Conservation (phyloP, 2,888 invertebrate species). For the Trichopria drosophilae region DNA sequence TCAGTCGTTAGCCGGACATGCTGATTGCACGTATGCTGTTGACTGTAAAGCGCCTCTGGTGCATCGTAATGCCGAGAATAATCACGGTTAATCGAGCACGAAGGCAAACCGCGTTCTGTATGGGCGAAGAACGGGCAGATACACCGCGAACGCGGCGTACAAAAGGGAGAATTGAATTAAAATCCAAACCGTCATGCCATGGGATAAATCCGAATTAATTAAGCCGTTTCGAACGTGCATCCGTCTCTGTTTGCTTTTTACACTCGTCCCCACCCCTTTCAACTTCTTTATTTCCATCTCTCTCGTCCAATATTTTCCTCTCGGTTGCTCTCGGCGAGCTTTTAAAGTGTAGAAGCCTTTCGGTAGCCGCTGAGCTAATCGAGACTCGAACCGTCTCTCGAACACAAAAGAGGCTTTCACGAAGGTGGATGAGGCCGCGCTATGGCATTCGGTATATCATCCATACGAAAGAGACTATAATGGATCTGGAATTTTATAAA, state of each 20-base stretch:
- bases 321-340: slow-evolving; percentile 11
- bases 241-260: neutral
- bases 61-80: slow-evolving; percentile 7
- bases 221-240: slow-evolving; percentile 48
- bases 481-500: too few species aligned
- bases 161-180: slow-evolving; percentile 48
- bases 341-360: slow-evolving; percentile 46
- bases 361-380: slow-evolving; percentile 57
- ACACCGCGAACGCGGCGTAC: slow-evolving; percentile 30
- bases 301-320: slow-evolving; percentile 19
- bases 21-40: slow-evolving; percentile 3
- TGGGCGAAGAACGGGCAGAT: slow-evolving; percentile 30
- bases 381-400: slow-evolving; percentile 47
- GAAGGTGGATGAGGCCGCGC: slow-evolving; percentile 31
- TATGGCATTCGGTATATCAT: too few species aligned
- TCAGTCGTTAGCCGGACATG: slow-evolving; percentile 12
- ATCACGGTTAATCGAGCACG: slow-evolving; percentile 19
- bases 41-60: slow-evolving; percentile 38
- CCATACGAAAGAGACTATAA: too few species aligned
- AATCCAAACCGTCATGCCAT: slow-evolving; percentile 52
- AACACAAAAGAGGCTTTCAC: slow-evolving; percentile 46
- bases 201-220: slow-evolving; percentile 58
- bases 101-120: slow-evolving; percentile 20
- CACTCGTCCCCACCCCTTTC: slow-evolving; percentile 14
- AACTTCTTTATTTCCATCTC: slow-evolving; percentile 19